A percentile compares a stretch with the other conserved stretches of the same genome.
Evolutionary conservation across 1,140 invertebrate genomes (phyloP).

Genomic region (Trichonephila clavata): DNA sequence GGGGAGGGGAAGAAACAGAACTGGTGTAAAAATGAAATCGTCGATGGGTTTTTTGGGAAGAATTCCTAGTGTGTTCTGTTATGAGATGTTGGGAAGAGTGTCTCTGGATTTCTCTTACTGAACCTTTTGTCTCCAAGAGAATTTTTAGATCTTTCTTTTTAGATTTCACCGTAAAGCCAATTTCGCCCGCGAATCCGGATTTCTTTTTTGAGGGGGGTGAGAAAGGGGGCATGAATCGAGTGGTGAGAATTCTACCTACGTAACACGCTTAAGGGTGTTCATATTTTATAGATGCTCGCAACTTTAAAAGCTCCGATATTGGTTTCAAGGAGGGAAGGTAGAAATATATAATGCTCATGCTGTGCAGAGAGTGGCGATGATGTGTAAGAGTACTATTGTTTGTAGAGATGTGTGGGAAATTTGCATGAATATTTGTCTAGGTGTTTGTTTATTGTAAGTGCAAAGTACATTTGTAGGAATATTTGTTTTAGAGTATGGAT

Average conservation of each 20-base stretch:
- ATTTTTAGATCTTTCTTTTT: not conserved
- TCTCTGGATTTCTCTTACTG: not conserved
- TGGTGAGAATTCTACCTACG: not conserved
- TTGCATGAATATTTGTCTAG: not conserved
- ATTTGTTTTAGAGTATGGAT: not conserved
- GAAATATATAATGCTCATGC: not conserved
- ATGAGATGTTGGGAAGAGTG: not conserved
- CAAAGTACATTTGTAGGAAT: not conserved
- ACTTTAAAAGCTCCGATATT: slow-evolving; percentile 21
- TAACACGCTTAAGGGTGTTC: slow-evolving; percentile 12
- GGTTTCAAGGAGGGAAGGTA: not conserved
- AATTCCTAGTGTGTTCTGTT: slow-evolving; percentile 3
- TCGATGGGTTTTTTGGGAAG: not conserved
- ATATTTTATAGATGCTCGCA: not conserved
- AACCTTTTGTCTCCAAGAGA: not conserved
- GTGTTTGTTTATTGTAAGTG: not conserved
- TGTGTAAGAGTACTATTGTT: not conserved
- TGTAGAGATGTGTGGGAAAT: not conserved
- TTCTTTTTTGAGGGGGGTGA: not conserved
- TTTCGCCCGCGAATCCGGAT: not conserved
- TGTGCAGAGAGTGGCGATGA: not conserved
- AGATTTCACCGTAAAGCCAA: slow-evolving; percentile 10
- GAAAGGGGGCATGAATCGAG: not conserved
- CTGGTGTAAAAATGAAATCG: slow-evolving; percentile 34
- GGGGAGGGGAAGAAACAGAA: not conserved